Evolutionary conservation across 1,140 invertebrate genomes (phyloP).

Genomic region (Psilanteris sp.): DNA sequence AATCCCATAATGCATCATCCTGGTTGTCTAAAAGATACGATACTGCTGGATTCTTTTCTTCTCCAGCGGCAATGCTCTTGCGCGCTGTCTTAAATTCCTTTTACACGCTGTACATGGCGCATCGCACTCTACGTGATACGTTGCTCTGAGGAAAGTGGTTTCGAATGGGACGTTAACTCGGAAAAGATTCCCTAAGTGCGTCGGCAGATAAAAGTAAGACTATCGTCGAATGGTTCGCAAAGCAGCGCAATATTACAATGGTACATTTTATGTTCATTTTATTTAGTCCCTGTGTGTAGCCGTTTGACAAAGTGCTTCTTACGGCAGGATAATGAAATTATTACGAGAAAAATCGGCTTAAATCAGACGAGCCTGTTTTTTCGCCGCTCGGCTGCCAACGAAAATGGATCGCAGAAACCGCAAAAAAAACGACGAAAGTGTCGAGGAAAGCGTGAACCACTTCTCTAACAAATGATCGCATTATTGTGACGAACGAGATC

Average conservation of each 20-base stretch:
- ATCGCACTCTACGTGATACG: constrained; percentile 46
- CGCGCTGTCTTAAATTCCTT: constrained; percentile 48
- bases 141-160: constrained; percentile 51
- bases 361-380: constrained; percentile 10
- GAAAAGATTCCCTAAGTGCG: constrained; percentile 57
- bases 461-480: constrained; percentile 52
- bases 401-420: constrained; percentile 36
- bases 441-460: constrained; percentile 15
- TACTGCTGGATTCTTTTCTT: constrained; percentile 33
- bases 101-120: constrained; percentile 39
- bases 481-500: constrained; percentile 51
- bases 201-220: constrained; percentile 47
- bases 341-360: constrained; percentile 27
- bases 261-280: constrained; percentile 15
- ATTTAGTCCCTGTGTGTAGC: constrained; percentile 12
- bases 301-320: constrained; percentile 22
- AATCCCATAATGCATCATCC: constrained; percentile 61
- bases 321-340: constrained; percentile 34
- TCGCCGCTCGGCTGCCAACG: background rate
- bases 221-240: constrained; percentile 8
- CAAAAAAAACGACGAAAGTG: constrained; percentile 34
- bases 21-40: constrained; percentile 47
- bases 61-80: constrained; percentile 19
- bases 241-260: constrained; percentile 28
- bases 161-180: constrained; percentile 59